These are phyloP conservation scores for Hetaerina titia DNA, from an alignment of 2,888 invertebrate genomes.

Conservation along the genomic window DNA sequence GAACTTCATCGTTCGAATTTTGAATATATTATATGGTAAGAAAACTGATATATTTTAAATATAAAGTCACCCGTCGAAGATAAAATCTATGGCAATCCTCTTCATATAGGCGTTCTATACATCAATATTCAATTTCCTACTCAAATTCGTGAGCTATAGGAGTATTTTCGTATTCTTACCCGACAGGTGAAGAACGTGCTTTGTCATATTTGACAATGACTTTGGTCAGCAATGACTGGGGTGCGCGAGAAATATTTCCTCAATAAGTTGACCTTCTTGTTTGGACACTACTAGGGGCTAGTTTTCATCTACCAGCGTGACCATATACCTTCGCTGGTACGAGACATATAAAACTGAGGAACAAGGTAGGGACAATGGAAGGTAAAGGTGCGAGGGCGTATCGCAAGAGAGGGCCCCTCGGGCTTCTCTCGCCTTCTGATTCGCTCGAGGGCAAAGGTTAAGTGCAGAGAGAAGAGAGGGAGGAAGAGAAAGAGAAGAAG, in stretches of 20 bases:
- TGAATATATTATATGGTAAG: too few relatives aligned
- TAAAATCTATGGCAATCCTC: too few relatives aligned
- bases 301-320: not conserved
- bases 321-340: not conserved
- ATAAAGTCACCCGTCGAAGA: too few relatives aligned
- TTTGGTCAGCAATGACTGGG: too few relatives aligned
- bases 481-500: not conserved
- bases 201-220: not conserved
- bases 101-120: too few relatives aligned
- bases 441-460: not conserved
- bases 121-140: not conserved
- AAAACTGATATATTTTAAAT: too few relatives aligned
- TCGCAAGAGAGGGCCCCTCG: too few relatives aligned
- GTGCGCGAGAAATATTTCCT: not conserved
- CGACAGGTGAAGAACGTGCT: not conserved
- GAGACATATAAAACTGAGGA: not conserved
- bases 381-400: not conserved
- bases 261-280: not conserved
- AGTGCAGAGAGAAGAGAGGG: not conserved
- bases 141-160: not conserved
- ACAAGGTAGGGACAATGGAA: not conserved
- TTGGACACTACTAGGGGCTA: too few relatives aligned
- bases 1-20: too few relatives aligned
- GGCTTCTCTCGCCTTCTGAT: too few relatives aligned
- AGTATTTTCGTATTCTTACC: too few relatives aligned